Evolutionary conservation across 1,140 invertebrate species (phyloP).

Genomic region (Sesamia nonagrioides): DNA sequence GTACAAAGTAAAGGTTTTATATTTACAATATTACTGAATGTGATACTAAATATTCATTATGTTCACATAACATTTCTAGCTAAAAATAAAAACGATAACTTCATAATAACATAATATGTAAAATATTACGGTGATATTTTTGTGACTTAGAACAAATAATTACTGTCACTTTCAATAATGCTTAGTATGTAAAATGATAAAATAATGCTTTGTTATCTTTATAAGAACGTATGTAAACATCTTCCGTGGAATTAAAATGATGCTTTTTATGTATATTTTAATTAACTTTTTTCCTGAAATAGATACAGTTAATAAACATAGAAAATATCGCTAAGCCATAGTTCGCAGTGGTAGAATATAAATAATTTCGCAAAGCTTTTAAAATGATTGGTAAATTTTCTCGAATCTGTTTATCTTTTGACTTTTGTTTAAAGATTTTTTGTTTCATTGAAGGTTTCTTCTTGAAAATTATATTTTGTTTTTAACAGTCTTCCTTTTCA

Average conservation of each 20-base stretch:
- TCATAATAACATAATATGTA: too few relatives aligned
- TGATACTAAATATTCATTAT: neutral
- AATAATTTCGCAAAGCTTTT: slow-evolving; percentile 55
- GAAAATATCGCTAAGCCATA: slow-evolving; percentile 59
- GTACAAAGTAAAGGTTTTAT: neutral
- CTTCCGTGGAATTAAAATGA: neutral
- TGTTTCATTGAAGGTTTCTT: neutral
- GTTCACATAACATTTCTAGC: too few relatives aligned
- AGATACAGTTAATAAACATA: slow-evolving; percentile 20
- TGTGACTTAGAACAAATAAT: too few relatives aligned
- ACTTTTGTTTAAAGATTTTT: neutral
- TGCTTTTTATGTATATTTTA: neutral
- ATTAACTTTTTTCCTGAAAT: slow-evolving; percentile 37
- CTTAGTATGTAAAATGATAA: neutral
- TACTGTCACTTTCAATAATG: neutral
- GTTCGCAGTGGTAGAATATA: slow-evolving; percentile 43
- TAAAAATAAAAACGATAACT: too few relatives aligned
- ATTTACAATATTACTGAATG: neutral
- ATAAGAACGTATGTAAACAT: neutral
- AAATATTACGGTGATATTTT: too few relatives aligned
- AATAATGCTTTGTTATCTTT: neutral
- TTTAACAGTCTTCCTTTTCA: neutral
- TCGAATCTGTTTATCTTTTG: neutral
- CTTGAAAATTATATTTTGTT: neutral
- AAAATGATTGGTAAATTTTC: neutral